Base-by-base conservation (phyloP, 2,888 invertebrate genomes). In the Salticus scenicus region DNA sequence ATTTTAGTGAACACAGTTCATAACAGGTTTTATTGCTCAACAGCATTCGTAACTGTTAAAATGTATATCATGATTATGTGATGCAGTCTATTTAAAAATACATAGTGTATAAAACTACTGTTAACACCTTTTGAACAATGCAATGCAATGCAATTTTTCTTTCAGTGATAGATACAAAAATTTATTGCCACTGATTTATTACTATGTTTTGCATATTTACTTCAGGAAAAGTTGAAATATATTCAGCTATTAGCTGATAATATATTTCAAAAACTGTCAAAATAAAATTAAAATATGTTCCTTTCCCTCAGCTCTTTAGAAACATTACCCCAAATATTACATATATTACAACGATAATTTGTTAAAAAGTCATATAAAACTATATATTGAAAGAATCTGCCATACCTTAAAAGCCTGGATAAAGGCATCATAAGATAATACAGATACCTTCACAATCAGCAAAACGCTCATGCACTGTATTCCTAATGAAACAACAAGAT, bases 331-430 rank as follows among this genome's bases (percentile, higher is more conserved):
- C 73, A 73, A 83, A 83, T 73, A 51, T 83, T 70, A 77, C 83
- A 83, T 75, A 82, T 77, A 72, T 72, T 77, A 83, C 77, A 83
- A 83, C 76, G 75, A 66, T 73, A 71, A 72, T 72, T 51, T 63
- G 20, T 82, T 73, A 83, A 77, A 83, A 83, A 83, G 83, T 83
- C 75, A 83, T 83, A 77, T 77, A 83, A 83, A 83, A 76, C 76
- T 76, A 76, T 77, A 76, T 42, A 51, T 72, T 77, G 83, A 83
- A 77, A 69, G 77, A 83, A 76, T 83, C 77, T 82, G 82, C 64
- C 76, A 82, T 82, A 31, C 82, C 72, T 71, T 73, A 37, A 75
- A 63, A 27, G 64, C 71, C 79, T 66, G 30, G 67, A 33, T 30
- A 27, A 47, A 69, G 51, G 74, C 64, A 71, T 76, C 71, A 41